A percentile compares a stretch with the other conserved stretches of the same genome.
These are phyloP conservation scores for Oncorhynchus gorbuscha DNA, from an alignment of 2,113 vertebrate species.

Conservation along the genomic window DNA sequence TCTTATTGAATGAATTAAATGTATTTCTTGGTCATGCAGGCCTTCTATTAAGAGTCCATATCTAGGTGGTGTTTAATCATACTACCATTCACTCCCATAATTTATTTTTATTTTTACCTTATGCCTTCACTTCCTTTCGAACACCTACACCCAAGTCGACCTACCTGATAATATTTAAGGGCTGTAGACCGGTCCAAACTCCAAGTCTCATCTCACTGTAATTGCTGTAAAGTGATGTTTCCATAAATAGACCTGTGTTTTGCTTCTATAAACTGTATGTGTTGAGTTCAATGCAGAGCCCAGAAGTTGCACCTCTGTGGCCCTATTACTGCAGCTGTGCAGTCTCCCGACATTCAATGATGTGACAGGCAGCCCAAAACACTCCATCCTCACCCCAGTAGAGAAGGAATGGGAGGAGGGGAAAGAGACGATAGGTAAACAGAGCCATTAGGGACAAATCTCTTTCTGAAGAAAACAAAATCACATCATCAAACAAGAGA, in stretches of 20 bases:
- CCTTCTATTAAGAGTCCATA: constrained; percentile 47
- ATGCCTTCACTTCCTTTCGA: constrained; percentile 42
- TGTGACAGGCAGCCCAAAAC: constrained; percentile 56
- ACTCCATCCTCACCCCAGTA: constrained; percentile 57
- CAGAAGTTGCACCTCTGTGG: constrained; percentile 2
- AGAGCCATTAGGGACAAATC: constrained; percentile 82
- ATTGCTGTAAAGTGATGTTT: no score
- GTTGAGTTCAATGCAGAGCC: no score
- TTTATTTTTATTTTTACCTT: constrained; percentile 66
- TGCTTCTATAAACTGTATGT: no score
- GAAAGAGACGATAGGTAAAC: constrained; percentile 70
- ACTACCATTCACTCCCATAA: constrained; percentile 57
- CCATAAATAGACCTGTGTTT: no score
- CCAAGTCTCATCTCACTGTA: no score
- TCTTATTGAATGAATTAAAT: constrained; percentile 55
- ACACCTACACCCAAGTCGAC: constrained; percentile 43
- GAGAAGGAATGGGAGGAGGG: constrained; percentile 45
- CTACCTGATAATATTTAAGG: constrained; percentile 7
- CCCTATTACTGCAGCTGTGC: constrained; percentile 31
- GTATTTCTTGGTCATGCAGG: constrained; percentile 47
- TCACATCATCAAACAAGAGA: constrained; percentile 81
- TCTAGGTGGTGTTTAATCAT: constrained; percentile 66
- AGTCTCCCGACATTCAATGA: constrained; percentile 48
- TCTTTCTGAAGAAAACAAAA: constrained; percentile 83
- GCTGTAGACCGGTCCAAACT: no score